Evolutionary conservation across 2,888 invertebrate species (phyloP).

Genomic region (Brenthis ino): DNA sequence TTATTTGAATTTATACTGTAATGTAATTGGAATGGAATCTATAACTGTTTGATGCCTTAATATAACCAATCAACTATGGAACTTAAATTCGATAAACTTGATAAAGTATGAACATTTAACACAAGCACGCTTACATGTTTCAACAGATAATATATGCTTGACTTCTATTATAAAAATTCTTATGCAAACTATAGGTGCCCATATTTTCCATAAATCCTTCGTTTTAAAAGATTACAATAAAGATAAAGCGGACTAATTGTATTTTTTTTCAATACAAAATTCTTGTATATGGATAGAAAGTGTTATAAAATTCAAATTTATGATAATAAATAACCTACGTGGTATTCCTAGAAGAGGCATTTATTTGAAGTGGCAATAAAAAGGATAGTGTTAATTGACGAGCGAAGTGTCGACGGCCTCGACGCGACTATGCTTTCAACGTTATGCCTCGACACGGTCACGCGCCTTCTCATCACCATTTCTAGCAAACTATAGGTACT

Average conservation of each 20-base stretch:
- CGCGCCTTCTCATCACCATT: constrained; percentile 19
- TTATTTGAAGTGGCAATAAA: constrained; percentile 38
- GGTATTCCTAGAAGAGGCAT: constrained; percentile 19
- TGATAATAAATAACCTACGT: background rate
- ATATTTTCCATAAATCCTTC: too few species aligned
- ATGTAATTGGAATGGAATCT: constrained; percentile 45
- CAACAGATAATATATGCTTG: too few species aligned
- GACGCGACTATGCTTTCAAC: constrained; percentile 50
- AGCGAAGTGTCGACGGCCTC: constrained; percentile 46
- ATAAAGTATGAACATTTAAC: background rate
- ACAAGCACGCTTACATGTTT: too few species aligned
- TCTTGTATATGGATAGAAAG: background rate
- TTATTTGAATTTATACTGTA: constrained; percentile 58
- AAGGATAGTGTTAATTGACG: constrained; percentile 55
- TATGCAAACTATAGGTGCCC: too few species aligned
- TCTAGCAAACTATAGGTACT: background rate
- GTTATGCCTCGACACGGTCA: constrained; percentile 36
- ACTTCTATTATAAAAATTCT: too few species aligned
- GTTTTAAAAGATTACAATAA: too few species aligned
- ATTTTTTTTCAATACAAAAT: too few species aligned
- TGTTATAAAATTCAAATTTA: background rate
- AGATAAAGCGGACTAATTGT: too few species aligned
- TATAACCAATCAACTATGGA: constrained; percentile 24
- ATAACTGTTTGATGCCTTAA: constrained; percentile 49
- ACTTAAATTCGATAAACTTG: constrained; percentile 11